Base-by-base conservation (phyloP, 2,888 invertebrate genomes). In the Scaptomyza polygonia region DNA sequence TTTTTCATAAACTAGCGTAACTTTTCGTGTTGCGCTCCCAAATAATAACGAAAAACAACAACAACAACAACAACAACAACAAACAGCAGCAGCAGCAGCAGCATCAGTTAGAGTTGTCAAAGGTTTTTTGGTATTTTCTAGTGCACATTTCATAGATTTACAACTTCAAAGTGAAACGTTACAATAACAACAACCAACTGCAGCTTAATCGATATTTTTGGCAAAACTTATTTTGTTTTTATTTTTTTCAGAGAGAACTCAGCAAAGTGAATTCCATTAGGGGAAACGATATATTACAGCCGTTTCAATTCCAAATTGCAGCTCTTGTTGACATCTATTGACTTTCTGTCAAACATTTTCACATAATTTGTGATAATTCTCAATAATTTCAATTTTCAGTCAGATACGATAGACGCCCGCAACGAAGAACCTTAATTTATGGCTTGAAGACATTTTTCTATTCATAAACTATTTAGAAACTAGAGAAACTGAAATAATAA, bases 1-100 rank as follows among this genome's bases (percentile, higher is more conserved):
- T 84, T 74, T 74, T 77, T 81, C 83, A 81, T 82, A 81, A 73
- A 73, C 79, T 79, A 76, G 68, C 66, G 73, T 58, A 85, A 86
- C 83, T 78, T 80, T 77, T 67, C 53, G 63, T 49, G 64, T 63
- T 53, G 57, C 43, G 57, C 57, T 51, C 56, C 54, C 56, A 63
- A 72, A 72, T 72, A 59, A 66, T 77, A 72, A 45, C 47, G 42
- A 58, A 36, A 43, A 54, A 25, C 42, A 53, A 30, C 52, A 53
- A 39, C 11, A 18, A 30, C 25, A 39, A 32, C 32, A 32, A n/a
- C 39, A 47, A n/a, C 18, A 40, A 44, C 40, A 40, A 8, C 61
- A 48, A 14, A 9, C 11, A 42, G 40, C 40, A 40, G 14, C 59
- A 55, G 14, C 44, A 30, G 47, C 40, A 21, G 21, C 18, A 42